phyloP scores from a whole-genome alignment of 2,888 invertebrate genomes.

The Morpho helenor region DNA sequence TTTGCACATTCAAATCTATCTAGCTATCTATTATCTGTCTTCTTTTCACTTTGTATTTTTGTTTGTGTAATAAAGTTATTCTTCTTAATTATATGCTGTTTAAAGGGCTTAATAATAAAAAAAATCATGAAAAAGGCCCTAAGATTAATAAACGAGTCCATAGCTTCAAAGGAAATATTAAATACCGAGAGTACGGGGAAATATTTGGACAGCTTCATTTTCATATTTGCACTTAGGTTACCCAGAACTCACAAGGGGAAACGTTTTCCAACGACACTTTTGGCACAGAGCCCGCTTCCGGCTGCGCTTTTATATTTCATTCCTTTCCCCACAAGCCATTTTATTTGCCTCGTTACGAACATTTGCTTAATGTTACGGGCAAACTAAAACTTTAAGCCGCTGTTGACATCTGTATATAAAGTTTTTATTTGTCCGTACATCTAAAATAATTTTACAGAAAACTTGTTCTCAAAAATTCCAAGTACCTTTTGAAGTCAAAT shows the following conservation, averaged over 20 bases:
- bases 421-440: background rate
- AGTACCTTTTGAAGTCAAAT: too few relatives aligned
- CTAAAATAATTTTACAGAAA: background rate
- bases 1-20: too few relatives aligned
- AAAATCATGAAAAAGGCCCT: too few relatives aligned
- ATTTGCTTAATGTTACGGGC: constrained; percentile 28
- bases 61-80: too few relatives aligned
- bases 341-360: constrained; percentile 28
- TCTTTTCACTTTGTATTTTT: too few relatives aligned
- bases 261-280: constrained; percentile 24
- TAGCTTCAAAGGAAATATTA: background rate
- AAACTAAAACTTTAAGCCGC: constrained; percentile 10
- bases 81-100: too few relatives aligned
- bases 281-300: constrained; percentile 31
- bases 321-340: constrained; percentile 31
- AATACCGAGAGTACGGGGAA: background rate
- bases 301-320: constrained; percentile 32
- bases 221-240: constrained; percentile 12
- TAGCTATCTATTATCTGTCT: too few relatives aligned
- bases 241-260: constrained; percentile 5
- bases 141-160: too few relatives aligned
- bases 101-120: too few relatives aligned
- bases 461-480: background rate
- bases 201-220: constrained; percentile 6
- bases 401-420: constrained; percentile 6